Evolutionary conservation across 2,797 vertebrate species (phyloP).

Genomic region (Silurus lanzhouensis): DNA sequence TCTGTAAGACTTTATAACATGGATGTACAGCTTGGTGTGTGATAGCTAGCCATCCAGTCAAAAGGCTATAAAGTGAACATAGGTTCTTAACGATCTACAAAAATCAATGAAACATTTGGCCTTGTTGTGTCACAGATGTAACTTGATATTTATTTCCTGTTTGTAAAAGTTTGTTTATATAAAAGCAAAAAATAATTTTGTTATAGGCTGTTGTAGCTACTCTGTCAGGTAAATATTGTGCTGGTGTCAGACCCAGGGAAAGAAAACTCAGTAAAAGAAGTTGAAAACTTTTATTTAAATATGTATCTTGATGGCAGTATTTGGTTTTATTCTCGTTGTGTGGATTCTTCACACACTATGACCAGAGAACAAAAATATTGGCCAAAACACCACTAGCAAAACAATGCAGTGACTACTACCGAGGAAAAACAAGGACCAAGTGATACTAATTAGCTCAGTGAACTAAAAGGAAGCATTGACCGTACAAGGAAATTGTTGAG

Average conservation of each 20-base stretch:
- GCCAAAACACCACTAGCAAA: not conserved
- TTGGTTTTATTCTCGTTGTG: not conserved
- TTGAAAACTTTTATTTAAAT: not conserved
- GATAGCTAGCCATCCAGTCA: too few relatives aligned
- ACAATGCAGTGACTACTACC: not conserved
- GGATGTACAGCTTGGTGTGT: too few relatives aligned
- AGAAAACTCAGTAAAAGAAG: not conserved
- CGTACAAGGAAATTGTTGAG: not conserved
- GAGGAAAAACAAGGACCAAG: not conserved
- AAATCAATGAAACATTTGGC: too few relatives aligned
- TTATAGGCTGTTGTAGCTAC: not conserved
- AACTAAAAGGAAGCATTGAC: not conserved
- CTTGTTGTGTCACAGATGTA: too few relatives aligned
- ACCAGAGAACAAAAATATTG: not conserved
- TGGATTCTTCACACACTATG: not conserved
- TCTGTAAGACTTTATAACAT: too few relatives aligned
- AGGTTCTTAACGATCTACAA: too few relatives aligned
- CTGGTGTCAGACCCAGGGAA: not conserved
- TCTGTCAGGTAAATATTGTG: not conserved
- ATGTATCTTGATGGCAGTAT: not conserved
- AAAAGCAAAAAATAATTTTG: not conserved
- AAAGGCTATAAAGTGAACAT: too few relatives aligned
- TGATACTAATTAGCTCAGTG: not conserved
- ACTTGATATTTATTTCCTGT: too few relatives aligned
- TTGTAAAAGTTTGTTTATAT: too few relatives aligned